A percentile compares a stretch with the other conserved stretches of the same genome.
Evolutionary conservation across 1,140 invertebrate species (phyloP).

Genomic region (Hylyphantes graminicola): DNA sequence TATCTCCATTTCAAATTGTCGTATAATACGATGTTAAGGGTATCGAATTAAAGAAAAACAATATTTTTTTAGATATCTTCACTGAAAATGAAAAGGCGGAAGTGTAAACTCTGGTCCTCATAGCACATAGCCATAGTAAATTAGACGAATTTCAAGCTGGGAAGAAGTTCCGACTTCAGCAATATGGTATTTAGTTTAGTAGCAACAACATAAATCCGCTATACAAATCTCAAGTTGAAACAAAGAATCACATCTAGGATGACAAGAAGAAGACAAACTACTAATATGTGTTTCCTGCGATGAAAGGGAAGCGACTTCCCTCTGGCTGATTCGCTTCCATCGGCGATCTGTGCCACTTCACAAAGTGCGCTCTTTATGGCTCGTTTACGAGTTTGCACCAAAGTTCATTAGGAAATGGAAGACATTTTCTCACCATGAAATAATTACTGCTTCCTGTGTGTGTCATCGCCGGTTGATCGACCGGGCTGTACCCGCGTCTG

Average conservation of each 20-base stretch:
- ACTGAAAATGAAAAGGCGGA: no score
- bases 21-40: no score
- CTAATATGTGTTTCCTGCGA: neutral
- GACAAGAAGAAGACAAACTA: neutral
- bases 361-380: neutral
- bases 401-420: conserved; percentile 11
- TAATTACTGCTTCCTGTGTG: conserved; percentile 27
- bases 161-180: no score
- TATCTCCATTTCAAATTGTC: no score
- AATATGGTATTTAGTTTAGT: no score
- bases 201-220: no score
- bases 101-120: no score
- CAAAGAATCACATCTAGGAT: neutral
- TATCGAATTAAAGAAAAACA: no score
- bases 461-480: conserved; percentile 11
- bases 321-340: neutral
- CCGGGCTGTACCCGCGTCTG: neutral
- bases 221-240: no score
- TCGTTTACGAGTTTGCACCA: conserved; percentile 5
- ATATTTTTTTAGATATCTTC: no score
- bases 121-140: no score
- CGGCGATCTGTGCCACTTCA: neutral
- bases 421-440: neutral
- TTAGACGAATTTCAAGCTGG: no score
- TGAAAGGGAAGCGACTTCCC: neutral